Conservation (phyloP, 2,797 vertebrate species). For the Remorina albescens region DNA sequence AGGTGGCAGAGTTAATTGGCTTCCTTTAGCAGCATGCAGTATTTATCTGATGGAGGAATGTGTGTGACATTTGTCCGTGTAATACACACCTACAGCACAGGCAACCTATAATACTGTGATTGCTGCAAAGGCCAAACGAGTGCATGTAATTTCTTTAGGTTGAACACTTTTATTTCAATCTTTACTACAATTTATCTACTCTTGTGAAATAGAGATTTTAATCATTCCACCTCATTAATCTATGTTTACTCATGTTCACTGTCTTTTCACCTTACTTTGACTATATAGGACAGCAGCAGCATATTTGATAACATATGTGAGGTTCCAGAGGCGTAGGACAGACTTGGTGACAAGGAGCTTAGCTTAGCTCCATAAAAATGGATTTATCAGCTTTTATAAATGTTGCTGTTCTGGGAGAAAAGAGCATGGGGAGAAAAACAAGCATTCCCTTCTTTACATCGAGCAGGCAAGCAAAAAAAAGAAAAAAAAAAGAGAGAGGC, state of each 20-base stretch:
- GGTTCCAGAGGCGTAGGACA: neutral
- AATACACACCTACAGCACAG: slow-evolving; percentile 47
- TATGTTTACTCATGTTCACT: neutral
- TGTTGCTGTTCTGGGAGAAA: slow-evolving; percentile 21
- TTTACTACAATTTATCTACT: neutral
- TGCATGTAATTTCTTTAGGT: slow-evolving; percentile 46
- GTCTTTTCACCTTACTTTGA: neutral
- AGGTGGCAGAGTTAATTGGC: slow-evolving; percentile 66
- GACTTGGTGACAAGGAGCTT: neutral
- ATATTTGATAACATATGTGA: neutral
- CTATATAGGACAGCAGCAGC: neutral
- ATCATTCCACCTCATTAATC: slow-evolving; percentile 1
- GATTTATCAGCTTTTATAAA: neutral
- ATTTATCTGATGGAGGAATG: slow-evolving; percentile 66
- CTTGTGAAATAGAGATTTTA: neutral
- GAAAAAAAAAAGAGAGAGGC: neutral
- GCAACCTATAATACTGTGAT: slow-evolving; percentile 64
- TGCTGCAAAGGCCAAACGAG: slow-evolving; percentile 62
- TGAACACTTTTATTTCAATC: no score
- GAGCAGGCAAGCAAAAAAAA: slow-evolving; percentile 24
- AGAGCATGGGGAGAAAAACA: slow-evolving; percentile 30
- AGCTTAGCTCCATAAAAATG: neutral
- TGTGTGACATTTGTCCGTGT: slow-evolving; percentile 67
- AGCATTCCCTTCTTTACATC: slow-evolving; percentile 36
- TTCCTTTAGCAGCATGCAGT: slow-evolving; percentile 55